These are phyloP conservation scores for Tetheella fluctuosa DNA, from an alignment of 2,888 invertebrate species.

Conservation along the genomic window DNA sequence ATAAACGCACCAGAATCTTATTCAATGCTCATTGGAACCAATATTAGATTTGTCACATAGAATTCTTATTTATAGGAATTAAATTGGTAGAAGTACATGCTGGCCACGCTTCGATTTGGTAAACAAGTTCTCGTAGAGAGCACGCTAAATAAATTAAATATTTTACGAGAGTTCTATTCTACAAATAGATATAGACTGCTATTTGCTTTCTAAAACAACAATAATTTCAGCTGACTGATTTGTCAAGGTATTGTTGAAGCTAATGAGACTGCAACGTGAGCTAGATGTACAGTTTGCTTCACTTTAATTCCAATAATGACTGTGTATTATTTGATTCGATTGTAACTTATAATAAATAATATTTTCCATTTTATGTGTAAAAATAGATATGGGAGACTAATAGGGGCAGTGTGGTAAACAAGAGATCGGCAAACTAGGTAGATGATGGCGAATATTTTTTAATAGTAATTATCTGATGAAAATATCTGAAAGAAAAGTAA, in stretches of 20 bases:
- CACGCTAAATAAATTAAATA: constrained; percentile 4
- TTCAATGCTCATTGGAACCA: background rate
- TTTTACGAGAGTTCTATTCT: background rate
- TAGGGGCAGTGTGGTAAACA: too few species aligned
- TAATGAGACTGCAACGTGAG: background rate
- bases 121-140: constrained; percentile 3
- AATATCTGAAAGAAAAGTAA: too few species aligned
- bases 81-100: background rate
- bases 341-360: too few species aligned
- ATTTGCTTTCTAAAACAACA: constrained; percentile 7
- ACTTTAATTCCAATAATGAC: background rate
- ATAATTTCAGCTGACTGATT: constrained; percentile 1
- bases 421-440: too few species aligned
- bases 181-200: constrained; percentile 1
- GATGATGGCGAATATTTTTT: too few species aligned
- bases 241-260: constrained; percentile 3
- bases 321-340: background rate
- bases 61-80: constrained; percentile 7
- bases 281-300: background rate
- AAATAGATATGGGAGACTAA: too few species aligned
- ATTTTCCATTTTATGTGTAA: too few species aligned
- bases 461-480: too few species aligned
- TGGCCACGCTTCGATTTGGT: constrained; percentile 7
- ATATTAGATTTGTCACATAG: background rate
- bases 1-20: background rate